A percentile compares a stretch with the other conserved stretches of the same genome.
phyloP scores from a whole-genome alignment of 2,888 invertebrate species.

The Eilema depressum region DNA sequence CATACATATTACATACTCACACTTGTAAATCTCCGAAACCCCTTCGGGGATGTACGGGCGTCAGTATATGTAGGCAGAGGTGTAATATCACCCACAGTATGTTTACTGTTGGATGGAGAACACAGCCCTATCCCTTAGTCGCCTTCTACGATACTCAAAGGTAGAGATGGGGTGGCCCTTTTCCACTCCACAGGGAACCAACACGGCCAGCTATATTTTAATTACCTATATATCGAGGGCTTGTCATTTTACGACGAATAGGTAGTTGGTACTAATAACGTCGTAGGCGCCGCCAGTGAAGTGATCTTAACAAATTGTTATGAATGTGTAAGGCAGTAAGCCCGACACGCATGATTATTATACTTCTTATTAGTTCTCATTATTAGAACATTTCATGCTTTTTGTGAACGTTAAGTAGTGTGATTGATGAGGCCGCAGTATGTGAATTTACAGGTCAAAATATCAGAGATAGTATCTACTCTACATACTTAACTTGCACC shows the following conservation, averaged over 20 bases:
- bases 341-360: neutral
- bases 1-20: too few relatives aligned
- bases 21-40: too few relatives aligned
- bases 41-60: too few relatives aligned
- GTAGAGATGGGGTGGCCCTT: too few relatives aligned
- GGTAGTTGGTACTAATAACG: too few relatives aligned
- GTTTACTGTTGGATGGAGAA: too few relatives aligned
- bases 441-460: slow-evolving; percentile 11
- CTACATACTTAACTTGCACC: neutral
- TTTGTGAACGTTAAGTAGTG: slow-evolving; percentile 3
- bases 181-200: too few relatives aligned
- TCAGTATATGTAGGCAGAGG: too few relatives aligned
- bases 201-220: too few relatives aligned
- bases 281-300: neutral
- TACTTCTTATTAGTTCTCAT: neutral
- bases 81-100: too few relatives aligned
- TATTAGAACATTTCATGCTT: neutral
- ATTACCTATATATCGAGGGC: neutral
- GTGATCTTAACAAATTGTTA: neutral
- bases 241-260: neutral
- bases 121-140: too few relatives aligned
- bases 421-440: slow-evolving; percentile 15
- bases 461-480: slow-evolving; percentile 7
- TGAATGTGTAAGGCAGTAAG: neutral
- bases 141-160: too few relatives aligned